Evolutionary conservation across 2,888 invertebrate genomes (phyloP).

Genomic region (Flabesymbios commensalis): DNA sequence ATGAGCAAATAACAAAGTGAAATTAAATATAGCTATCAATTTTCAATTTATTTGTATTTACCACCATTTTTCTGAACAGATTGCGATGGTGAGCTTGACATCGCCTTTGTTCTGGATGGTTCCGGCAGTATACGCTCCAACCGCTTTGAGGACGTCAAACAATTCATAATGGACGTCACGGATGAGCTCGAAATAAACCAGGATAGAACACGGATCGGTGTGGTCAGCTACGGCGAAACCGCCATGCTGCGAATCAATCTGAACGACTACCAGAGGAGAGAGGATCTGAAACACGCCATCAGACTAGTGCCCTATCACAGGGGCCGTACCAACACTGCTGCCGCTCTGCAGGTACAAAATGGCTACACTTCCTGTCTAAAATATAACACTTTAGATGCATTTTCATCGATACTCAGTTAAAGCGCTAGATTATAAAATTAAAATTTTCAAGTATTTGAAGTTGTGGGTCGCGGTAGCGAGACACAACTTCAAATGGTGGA

Average conservation of each 20-base stretch:
- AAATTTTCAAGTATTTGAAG: too few species aligned
- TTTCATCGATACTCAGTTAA: too few species aligned
- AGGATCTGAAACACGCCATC: conserved; percentile 22
- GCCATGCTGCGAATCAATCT: conserved; percentile 43
- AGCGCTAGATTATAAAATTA: too few species aligned
- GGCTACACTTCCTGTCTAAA: too few species aligned
- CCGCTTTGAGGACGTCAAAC: not conserved
- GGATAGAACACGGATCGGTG: not conserved
- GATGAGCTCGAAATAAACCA: not conserved
- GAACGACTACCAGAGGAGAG: conserved; percentile 39
- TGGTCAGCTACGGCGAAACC: not conserved
- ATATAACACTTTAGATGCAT: too few species aligned
- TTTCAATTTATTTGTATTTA: not conserved
- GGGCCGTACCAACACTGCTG: conserved; percentile 23
- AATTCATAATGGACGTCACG: not conserved
- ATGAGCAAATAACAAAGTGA: too few species aligned
- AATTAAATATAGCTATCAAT: too few species aligned
- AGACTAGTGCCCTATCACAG: conserved; percentile 6
- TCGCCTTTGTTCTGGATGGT: conserved; percentile 5
- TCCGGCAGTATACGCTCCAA: conserved; percentile 6
- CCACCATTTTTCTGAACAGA: not conserved
- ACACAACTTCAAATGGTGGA: too few species aligned
- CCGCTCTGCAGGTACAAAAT: too few species aligned
- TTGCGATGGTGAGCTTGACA: not conserved
- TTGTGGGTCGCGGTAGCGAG: too few species aligned